Base-by-base conservation (phyloP, 2,888 invertebrate genomes). In the Magallana nippona region DNA sequence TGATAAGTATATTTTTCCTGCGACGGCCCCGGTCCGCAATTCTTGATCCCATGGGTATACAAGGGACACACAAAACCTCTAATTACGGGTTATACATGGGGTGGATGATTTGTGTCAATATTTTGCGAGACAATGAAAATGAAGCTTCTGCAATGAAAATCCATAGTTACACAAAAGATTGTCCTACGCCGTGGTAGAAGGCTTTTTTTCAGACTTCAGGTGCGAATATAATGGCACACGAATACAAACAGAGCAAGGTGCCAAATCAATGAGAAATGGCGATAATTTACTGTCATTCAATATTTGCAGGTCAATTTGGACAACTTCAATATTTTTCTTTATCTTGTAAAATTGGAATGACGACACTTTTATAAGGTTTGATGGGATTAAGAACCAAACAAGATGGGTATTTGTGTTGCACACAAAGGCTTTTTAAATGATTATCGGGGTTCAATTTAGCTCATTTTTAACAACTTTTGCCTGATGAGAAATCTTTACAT, bases 271-370 rank as follows among this genome's bases (percentile, higher is more conserved):
- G 22, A 22, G 27, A 44, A 71, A 10, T 71, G 32, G 71, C 32
- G 71, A 71, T 71, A 71, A 71, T 71, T 71, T 71, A 22, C 19
- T 71, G 71, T 71, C 71, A 22, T 71, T 71, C 71, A 71, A 71
- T 71, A 27, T 71, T 71, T 71, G 27, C 71, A 71, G 71, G 71
- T 71, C 71, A 71, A 71, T 71, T 71, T 71, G 71, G 71, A 71
- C 71, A 71, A 71, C 13, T 71, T 71, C 71, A 71, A 71, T 71
- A 71, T 71, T 71, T 71, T 71, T 71, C 71, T 71, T 71, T 71
- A 32, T 32, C 71, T 71, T 13, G 15, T 71, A 71, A 71, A 71
- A 71, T 27, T 27, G 32, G 71, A 15, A 71, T 71, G 22, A 71
- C 22, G 22, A 32, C 22, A 13, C 27, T 27, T 27, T 71, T 71